These are phyloP conservation scores for Neomicropteryx cornuta DNA, from an alignment of 1,140 invertebrate species.

Conservation along the genomic window DNA sequence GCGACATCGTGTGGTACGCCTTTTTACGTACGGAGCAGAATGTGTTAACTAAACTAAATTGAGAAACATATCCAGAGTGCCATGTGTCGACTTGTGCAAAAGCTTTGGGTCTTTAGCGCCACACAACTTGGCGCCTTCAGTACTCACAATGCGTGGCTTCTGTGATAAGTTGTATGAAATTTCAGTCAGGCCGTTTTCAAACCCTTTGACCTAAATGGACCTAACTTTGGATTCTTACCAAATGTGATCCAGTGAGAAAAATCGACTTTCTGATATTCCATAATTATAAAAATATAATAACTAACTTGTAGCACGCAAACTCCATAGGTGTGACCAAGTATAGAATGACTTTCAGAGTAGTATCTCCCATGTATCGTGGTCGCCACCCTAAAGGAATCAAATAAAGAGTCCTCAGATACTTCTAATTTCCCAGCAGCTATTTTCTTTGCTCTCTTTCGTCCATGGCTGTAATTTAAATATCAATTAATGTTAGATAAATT, in stretches of 20 bases:
- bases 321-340: slow-evolving; percentile 95
- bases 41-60: no score
- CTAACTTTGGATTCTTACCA: neutral
- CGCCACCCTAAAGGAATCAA: slow-evolving; percentile 92
- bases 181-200: neutral
- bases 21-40: no score
- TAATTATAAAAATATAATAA: no score
- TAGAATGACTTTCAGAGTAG: slow-evolving; percentile 96
- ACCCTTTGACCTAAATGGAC: neutral
- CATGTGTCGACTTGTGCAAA: no score
- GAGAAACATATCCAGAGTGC: no score
- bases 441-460: slow-evolving; percentile 92
- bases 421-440: slow-evolving; percentile 81
- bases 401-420: slow-evolving; percentile 92
- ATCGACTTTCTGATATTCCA: neutral
- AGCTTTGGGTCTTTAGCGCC: no score
- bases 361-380: slow-evolving; percentile 97
- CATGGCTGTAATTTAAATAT: slow-evolving; percentile 53
- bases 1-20: no score
- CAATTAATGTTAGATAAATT: slow-evolving; percentile 3
- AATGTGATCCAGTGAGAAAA: neutral
- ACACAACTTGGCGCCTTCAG: no score
- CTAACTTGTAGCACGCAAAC: slow-evolving; percentile 91
- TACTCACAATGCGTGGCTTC: no score
- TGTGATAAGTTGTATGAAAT: neutral